Percentiles rank a stretch among this genome's conserved stretches.
phyloP scores from a whole-genome alignment of 2,888 invertebrate species.

The Chrysodeixis includens region DNA sequence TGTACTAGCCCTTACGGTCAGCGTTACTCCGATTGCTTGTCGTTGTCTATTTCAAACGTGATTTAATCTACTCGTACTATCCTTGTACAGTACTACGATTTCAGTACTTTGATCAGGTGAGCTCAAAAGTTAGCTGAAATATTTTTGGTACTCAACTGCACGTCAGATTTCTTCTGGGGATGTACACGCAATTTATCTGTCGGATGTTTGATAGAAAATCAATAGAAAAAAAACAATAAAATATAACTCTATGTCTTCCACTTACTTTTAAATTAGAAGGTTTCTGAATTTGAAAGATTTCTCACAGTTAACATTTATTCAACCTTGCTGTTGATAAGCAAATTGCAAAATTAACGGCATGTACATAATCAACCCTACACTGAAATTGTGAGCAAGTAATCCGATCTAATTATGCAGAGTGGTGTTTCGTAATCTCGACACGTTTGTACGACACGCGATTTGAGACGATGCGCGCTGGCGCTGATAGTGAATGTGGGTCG shows the following conservation, averaged over 20 bases:
- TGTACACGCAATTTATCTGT: neutral
- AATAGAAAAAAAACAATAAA: too few species aligned
- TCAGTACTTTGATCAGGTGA: neutral
- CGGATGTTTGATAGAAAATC: too few species aligned
- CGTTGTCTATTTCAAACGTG: constrained; percentile 30
- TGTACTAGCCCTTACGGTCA: constrained; percentile 54
- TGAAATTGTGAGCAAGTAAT: constrained; percentile 20
- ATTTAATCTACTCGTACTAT: constrained; percentile 9
- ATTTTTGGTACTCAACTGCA: too few species aligned
- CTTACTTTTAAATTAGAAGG: too few species aligned
- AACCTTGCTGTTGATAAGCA: neutral
- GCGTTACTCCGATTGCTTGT: constrained; percentile 30
- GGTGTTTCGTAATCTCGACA: constrained; percentile 43
- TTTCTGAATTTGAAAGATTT: too few species aligned
- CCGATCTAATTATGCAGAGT: constrained; percentile 39
- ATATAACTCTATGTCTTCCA: too few species aligned
- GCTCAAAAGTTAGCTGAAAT: neutral
- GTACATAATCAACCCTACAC: neutral
- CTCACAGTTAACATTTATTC: too few species aligned
- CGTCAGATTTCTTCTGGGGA: neutral
- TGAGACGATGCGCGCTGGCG: constrained; percentile 32
- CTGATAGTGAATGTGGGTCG: constrained; percentile 40
- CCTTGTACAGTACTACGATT: neutral
- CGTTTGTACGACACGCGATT: constrained; percentile 33
- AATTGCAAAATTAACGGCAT: neutral